Conservation (phyloP, 2,113 vertebrate genomes). For the Lonchura striata region DNA sequence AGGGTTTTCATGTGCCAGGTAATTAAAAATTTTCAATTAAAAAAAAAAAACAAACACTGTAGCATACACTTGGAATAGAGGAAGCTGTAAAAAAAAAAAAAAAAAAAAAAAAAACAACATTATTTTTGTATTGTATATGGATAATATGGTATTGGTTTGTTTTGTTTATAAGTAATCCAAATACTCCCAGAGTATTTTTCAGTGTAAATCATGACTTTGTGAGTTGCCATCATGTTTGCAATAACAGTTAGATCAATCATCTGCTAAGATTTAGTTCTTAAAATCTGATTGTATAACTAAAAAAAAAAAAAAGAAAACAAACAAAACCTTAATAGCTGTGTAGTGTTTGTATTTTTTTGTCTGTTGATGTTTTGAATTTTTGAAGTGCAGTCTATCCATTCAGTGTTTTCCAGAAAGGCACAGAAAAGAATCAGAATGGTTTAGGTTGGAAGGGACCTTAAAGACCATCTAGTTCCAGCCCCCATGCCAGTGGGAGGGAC, state of each 20-base stretch:
- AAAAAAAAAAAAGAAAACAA: neutral
- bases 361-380: neutral
- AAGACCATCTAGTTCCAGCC: neutral
- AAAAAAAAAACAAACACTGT: fast-evolving
- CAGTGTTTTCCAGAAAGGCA: neutral
- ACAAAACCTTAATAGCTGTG: neutral
- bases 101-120: neutral
- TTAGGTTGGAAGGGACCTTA: neutral
- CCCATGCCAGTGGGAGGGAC: neutral
- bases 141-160: neutral
- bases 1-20: neutral
- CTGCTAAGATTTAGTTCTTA: neutral
- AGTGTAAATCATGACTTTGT: neutral
- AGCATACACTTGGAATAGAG: neutral
- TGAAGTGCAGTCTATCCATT: neutral
- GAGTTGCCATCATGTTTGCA: neutral
- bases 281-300: neutral
- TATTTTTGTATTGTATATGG: neutral
- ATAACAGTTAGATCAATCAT: neutral
- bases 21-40: neutral
- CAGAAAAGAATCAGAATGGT: neutral
- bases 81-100: neutral
- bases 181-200: neutral
- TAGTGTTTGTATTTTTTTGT: neutral
- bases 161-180: neutral